These are phyloP conservation scores for Plecturocebus donacophilus DNA, from an alignment of 2,113 vertebrate species.

Conservation along the genomic window DNA sequence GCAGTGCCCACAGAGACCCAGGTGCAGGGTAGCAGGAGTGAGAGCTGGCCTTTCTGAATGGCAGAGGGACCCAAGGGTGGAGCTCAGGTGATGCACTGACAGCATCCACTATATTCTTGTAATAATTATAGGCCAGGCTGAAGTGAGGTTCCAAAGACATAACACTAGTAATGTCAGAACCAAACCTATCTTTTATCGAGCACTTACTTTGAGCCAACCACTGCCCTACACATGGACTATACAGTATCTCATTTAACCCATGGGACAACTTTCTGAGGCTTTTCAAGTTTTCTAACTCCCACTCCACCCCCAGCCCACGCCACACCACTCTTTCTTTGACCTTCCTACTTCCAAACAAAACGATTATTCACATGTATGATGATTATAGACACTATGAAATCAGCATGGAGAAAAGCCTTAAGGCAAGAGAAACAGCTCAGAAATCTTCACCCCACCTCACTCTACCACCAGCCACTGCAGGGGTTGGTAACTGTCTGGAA, in stretches of 20 bases:
- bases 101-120: too few species aligned
- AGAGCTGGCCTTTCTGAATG: neutral
- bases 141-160: neutral
- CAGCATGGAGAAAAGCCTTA: neutral
- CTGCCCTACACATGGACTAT: neutral
- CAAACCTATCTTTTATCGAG: neutral
- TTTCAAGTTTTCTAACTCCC: neutral
- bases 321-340: neutral
- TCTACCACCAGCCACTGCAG: neutral
- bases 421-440: neutral
- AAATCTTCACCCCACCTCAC: neutral
- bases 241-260: neutral
- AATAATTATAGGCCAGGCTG: neutral
- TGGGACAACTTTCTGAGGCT: neutral
- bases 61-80: neutral
- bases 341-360: neutral
- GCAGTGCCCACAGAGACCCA: neutral
- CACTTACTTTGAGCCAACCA: neutral
- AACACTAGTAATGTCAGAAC: neutral
- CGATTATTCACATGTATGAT: neutral
- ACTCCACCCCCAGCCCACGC: neutral
- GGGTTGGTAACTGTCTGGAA: neutral
- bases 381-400: neutral
- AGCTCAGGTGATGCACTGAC: fast-evolving
- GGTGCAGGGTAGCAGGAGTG: neutral